Conservation (phyloP, 2,113 vertebrate species). For the Cyanoramphus novaezelandiae region DNA sequence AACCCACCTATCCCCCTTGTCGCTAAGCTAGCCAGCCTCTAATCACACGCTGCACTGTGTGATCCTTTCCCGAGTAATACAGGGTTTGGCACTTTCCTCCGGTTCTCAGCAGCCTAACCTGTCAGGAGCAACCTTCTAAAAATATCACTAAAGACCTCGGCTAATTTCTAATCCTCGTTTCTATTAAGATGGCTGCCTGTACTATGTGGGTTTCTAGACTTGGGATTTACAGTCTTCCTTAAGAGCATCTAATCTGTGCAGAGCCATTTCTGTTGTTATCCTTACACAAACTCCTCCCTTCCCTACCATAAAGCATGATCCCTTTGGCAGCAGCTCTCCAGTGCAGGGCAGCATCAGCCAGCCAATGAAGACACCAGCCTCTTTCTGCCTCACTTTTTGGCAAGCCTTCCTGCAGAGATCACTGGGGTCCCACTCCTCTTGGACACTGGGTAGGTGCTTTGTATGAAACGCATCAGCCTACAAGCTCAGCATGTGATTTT, state of each 20-base stretch:
- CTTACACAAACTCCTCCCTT: constrained; percentile 34
- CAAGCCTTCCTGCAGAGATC: background rate
- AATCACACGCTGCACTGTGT: constrained; percentile 37
- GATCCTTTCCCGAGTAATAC: constrained; percentile 56
- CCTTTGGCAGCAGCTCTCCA: background rate
- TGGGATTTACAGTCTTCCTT: constrained; percentile 60
- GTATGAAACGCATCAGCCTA: background rate
- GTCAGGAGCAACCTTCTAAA: constrained; percentile 74
- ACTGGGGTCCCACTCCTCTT: background rate
- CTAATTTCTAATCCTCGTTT: constrained; percentile 76
- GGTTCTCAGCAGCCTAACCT: constrained; percentile 67
- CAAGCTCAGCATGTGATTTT: background rate
- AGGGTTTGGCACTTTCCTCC: constrained; percentile 15
- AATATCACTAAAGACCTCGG: constrained; percentile 72
- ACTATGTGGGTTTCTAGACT: constrained; percentile 17
- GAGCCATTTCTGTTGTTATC: constrained; percentile 53
- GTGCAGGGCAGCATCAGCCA: background rate
- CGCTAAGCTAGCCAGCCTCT: constrained; percentile 56
- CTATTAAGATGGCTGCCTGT: constrained; percentile 50
- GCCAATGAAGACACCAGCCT: background rate
- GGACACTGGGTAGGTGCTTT: background rate
- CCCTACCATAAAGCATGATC: background rate
- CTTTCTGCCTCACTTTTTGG: background rate
- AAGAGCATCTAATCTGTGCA: constrained; percentile 32
- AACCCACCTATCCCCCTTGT: constrained; percentile 62